Evolutionary conservation across 2,113 vertebrate genomes (phyloP).

Genomic region (Oenanthe melanoleuca): DNA sequence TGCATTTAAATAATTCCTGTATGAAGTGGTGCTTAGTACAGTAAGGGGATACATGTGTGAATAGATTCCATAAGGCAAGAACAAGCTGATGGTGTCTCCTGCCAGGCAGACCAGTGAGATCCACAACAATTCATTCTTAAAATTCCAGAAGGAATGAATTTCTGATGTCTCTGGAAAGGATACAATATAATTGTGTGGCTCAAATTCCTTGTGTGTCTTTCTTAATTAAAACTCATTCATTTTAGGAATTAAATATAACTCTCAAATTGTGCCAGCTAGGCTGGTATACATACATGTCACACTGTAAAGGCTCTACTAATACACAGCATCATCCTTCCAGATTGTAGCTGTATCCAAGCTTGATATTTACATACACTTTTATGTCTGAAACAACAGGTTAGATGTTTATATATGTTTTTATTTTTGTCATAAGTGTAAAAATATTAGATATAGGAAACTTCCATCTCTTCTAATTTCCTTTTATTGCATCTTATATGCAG

Average conservation of each 20-base stretch:
- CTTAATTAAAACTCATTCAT: not conserved
- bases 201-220: not conserved
- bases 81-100: not conserved
- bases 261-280: not conserved
- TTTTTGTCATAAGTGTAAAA: not conserved
- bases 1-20: not conserved
- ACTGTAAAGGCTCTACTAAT: not conserved
- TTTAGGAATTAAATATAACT: not conserved
- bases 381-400: not conserved
- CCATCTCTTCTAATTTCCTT: not conserved
- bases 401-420: not conserved
- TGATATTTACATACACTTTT: not conserved
- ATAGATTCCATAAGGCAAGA: not conserved
- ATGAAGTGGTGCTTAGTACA: not conserved
- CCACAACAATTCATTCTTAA: constrained; percentile 22
- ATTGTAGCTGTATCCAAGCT: not conserved
- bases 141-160: not conserved
- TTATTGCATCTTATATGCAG: not conserved
- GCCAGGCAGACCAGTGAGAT: not conserved
- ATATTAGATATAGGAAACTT: not conserved
- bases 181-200: not conserved
- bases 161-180: not conserved
- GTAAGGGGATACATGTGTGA: not conserved
- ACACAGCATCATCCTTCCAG: not conserved
- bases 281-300: not conserved